phyloP scores from a whole-genome alignment of 2,113 vertebrate genomes.

The Cyrtonyx montezumae region DNA sequence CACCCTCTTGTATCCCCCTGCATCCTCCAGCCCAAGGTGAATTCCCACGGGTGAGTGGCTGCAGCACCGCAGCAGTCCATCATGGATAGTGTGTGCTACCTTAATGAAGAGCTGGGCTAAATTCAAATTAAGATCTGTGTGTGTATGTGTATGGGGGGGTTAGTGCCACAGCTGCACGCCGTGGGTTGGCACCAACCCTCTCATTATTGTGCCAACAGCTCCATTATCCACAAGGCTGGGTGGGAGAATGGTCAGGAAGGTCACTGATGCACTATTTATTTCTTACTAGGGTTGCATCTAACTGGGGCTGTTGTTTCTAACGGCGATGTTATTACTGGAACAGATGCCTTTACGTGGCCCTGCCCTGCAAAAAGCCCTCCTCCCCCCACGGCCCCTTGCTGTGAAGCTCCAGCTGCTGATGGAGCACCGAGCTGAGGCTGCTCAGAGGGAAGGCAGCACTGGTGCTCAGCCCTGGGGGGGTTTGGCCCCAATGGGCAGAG shows the following conservation, averaged over 20 bases:
- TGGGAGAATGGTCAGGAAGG: neutral
- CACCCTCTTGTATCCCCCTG: no score
- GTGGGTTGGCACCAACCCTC: neutral
- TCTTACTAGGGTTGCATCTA: neutral
- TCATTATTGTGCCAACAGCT: neutral
- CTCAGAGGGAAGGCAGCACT: neutral
- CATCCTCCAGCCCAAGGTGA: neutral
- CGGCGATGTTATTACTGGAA: neutral
- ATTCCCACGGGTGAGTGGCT: neutral
- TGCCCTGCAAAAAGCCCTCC: neutral
- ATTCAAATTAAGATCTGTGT: neutral
- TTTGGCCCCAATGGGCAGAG: neutral
- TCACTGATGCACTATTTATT: no score
- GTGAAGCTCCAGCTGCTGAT: no score
- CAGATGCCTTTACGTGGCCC: neutral
- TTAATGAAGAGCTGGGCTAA: neutral
- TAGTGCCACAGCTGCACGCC: neutral
- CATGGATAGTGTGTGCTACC: neutral
- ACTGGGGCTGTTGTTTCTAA: neutral
- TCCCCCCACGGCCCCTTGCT: no score
- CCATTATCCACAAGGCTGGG: no score
- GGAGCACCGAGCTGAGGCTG: neutral
- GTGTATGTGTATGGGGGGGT: neutral
- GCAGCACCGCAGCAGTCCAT: neutral
- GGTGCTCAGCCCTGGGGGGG: rapidly evolving